Evolutionary conservation across 1,140 invertebrate species (phyloP).

Genomic region (Drosophila persimilis): DNA sequence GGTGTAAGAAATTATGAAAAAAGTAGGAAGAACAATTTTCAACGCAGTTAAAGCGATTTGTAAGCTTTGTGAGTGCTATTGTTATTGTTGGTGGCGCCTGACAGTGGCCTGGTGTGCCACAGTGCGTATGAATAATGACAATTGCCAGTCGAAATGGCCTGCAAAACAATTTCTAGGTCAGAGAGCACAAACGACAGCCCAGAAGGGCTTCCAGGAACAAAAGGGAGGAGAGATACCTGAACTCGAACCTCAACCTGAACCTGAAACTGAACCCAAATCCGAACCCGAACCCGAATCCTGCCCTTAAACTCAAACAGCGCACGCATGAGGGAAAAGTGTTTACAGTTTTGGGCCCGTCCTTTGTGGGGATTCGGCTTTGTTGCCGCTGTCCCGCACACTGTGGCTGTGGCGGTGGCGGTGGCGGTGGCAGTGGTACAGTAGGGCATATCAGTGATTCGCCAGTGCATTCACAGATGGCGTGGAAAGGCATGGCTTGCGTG

Average conservation of each 20-base stretch:
- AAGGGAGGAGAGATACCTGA: constrained; percentile 18
- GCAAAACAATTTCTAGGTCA: constrained; percentile 20
- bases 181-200: neutral
- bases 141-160: constrained; percentile 63
- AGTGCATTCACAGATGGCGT: no score
- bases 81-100: constrained; percentile 16
- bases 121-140: constrained; percentile 75
- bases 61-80: constrained; percentile 25
- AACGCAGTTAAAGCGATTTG: constrained; percentile 62
- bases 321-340: constrained; percentile 49
- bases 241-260: constrained; percentile 14
- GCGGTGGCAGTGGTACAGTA: neutral
- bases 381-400: constrained; percentile 12
- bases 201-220: neutral
- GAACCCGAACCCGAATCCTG: constrained; percentile 4
- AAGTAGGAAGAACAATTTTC: constrained; percentile 55
- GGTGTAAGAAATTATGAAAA: constrained; percentile 19
- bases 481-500: no score
- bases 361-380: constrained; percentile 34
- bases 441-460: neutral
- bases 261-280: constrained; percentile 19
- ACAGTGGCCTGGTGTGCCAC: constrained; percentile 41
- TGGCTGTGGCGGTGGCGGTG: neutral
- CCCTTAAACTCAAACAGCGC: no score
- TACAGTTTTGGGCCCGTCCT: constrained; percentile 35